Evolutionary conservation across 2,113 vertebrate species (phyloP).

Genomic region (Setophaga kirtlandii): DNA sequence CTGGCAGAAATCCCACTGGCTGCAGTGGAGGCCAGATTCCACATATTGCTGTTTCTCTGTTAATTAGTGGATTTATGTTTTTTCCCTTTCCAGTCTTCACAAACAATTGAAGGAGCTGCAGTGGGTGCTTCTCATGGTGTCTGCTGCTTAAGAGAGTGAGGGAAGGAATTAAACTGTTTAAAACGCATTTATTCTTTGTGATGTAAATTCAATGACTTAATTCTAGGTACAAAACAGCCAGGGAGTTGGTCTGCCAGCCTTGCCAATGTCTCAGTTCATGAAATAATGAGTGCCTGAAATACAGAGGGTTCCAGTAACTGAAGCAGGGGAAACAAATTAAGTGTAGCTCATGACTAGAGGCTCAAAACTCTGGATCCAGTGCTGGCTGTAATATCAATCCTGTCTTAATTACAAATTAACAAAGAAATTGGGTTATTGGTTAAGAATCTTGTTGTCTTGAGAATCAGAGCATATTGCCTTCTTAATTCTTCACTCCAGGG

Average conservation of each 20-base stretch:
- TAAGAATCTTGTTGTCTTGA: background rate
- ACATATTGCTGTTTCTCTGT: background rate
- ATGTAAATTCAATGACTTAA: conserved; percentile 53
- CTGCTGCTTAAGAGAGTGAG: conserved; percentile 13
- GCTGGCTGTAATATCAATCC: background rate
- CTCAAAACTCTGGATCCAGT: background rate
- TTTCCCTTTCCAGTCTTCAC: background rate
- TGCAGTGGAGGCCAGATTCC: conserved; percentile 5
- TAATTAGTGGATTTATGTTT: conserved; percentile 53
- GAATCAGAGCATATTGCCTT: background rate
- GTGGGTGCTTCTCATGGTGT: background rate
- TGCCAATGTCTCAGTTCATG: background rate
- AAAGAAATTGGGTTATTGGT: background rate
- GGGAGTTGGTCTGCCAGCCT: background rate
- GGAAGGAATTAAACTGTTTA: conserved; percentile 45
- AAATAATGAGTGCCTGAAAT: background rate
- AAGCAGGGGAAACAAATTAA: background rate
- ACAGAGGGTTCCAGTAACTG: background rate
- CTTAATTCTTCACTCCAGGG: background rate
- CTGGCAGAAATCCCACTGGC: background rate
- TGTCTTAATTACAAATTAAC: background rate
- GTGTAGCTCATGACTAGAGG: background rate
- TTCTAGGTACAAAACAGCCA: background rate
- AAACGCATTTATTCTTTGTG: conserved; percentile 36
- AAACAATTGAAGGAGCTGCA: conserved; percentile 25